Base-by-base conservation (phyloP, 1,140 invertebrate species). In the Philopotamus ludificatus region DNA sequence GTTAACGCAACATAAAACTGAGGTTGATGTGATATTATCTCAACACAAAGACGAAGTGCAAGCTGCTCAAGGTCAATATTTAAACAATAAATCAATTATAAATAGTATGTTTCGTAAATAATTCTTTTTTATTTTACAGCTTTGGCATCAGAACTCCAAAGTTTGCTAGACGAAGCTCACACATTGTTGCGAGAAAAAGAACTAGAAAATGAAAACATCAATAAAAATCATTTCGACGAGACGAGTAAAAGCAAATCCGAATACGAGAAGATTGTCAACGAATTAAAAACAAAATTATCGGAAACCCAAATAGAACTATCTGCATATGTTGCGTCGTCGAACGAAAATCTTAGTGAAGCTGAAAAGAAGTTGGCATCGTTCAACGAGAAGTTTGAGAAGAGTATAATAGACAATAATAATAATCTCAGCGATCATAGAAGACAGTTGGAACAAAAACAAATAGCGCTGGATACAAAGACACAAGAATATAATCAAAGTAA, bases 161-260 rank as follows among this genome's bases (percentile, higher is more conserved):
- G 79, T 58, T 70, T 81, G 22, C 70, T 81, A 45, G 77, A 81
- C 68, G 79, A 81, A 74, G 78, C 79, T 9, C 80, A 81, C 60
- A 76, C 75, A 20, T 71, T 81, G 12, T 72, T 81, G 16, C 76
- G 79, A 71, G 79, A 81, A 73, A 81, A 80, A 62, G 79, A 80
- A 68, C 74, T 61, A 41, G 79, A 81, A 74, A 80, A 80, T 66
- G 79, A 81, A 71, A 77, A 76, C 3, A 55, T 81, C 2, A 77
- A 77, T 23, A 81, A 80, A 71, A 81, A 77, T 63, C 76, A 80
- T 75, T 74, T 75, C 3, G 79, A 81, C 21, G 79, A 81, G 70
- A 57, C 80, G 23, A 67, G 71, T 15, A 75, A 76, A 73, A 67
- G 77, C 0, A 80, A 77, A 69, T 50, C 65, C 3, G 79, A 81